These are phyloP conservation scores for Balaeniceps rex DNA, from an alignment of 2,113 vertebrate genomes.

Conservation along the genomic window DNA sequence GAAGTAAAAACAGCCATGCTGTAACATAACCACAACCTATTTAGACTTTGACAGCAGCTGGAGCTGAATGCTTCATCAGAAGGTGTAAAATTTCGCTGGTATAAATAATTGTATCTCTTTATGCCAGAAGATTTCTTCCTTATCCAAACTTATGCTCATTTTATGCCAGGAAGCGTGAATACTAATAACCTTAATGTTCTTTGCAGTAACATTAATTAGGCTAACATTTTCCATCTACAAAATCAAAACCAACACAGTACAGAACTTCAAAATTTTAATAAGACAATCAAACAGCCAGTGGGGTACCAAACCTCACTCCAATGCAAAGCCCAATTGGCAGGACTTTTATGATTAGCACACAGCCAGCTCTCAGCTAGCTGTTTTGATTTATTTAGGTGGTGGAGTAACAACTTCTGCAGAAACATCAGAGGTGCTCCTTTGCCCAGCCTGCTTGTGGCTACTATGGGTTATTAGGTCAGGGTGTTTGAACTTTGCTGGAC, in stretches of 20 bases:
- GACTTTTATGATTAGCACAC: neutral
- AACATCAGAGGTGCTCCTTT: neutral
- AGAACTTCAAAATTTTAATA: neutral
- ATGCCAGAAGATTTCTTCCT: neutral
- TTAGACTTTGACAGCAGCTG: neutral
- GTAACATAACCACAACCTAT: neutral
- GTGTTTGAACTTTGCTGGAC: neutral
- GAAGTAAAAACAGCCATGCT: neutral
- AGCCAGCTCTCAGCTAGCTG: neutral
- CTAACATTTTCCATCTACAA: neutral
- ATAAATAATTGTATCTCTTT: neutral
- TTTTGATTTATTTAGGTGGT: neutral
- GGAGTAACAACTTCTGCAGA: neutral
- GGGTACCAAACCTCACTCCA: neutral
- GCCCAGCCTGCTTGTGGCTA: neutral
- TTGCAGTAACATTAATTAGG: constrained; percentile 28
- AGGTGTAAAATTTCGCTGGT: neutral
- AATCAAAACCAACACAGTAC: neutral
- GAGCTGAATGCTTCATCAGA: neutral
- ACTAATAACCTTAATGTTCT: neutral
- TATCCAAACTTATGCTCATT: neutral
- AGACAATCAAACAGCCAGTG: neutral
- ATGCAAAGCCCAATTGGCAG: neutral
- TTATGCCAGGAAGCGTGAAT: neutral
- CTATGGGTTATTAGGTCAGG: neutral